Percentiles rank a stretch among this genome's conserved stretches.
Conservation (phyloP, 2,888 invertebrate genomes). For the Noctua fimbriata region DNA sequence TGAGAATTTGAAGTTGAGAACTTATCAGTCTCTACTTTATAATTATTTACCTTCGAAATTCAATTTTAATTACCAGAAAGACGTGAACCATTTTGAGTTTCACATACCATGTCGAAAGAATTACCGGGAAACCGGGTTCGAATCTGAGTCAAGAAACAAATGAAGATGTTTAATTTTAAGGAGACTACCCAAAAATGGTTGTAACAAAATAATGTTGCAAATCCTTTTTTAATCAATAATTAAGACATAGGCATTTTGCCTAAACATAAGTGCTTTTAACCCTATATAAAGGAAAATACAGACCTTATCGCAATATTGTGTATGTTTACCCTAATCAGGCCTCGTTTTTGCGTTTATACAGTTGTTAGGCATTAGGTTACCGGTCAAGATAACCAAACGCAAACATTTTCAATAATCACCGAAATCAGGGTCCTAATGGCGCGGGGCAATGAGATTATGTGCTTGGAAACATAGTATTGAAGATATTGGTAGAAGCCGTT, state of each 20-base stretch:
- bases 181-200: neutral
- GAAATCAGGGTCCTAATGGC: constrained; percentile 58
- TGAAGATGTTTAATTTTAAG: neutral
- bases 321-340: constrained; percentile 39
- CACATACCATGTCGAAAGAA: neutral
- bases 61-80: neutral
- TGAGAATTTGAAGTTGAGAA: neutral
- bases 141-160: neutral
- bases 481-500: constrained; percentile 27
- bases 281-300: constrained; percentile 20
- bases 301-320: constrained; percentile 36
- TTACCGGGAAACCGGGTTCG: neutral
- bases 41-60: neutral
- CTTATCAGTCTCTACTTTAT: neutral
- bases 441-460: constrained; percentile 56
- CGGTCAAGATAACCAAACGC: constrained; percentile 62
- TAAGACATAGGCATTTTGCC: constrained; percentile 3
- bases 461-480: constrained; percentile 55
- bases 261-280: constrained; percentile 29
- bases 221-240: constrained; percentile 30
- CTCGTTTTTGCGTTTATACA: constrained; percentile 40
- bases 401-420: constrained; percentile 63
- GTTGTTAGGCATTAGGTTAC: constrained; percentile 44
- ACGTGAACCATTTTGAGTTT: neutral
- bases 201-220: neutral